These are phyloP conservation scores for Loxodonta africana DNA, from an alignment of 2,113 vertebrate species.

Conservation along the genomic window DNA sequence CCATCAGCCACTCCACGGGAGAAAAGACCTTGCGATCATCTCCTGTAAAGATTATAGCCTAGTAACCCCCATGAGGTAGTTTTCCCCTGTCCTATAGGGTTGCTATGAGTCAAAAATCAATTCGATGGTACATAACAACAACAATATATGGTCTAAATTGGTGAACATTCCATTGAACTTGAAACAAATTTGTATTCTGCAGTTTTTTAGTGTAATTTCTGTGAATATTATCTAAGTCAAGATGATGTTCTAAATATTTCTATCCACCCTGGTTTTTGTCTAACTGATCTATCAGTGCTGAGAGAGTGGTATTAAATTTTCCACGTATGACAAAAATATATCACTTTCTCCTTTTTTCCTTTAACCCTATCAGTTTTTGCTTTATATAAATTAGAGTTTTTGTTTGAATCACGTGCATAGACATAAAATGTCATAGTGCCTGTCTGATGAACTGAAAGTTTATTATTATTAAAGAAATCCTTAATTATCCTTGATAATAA, in stretches of 20 bases:
- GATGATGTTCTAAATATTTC: background rate
- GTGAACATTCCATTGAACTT: background rate
- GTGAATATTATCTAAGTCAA: background rate
- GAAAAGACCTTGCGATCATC: background rate
- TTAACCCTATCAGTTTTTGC: background rate
- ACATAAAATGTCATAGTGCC: background rate
- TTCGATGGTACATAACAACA: too few relatives aligned
- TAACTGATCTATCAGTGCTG: background rate
- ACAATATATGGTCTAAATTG: background rate
- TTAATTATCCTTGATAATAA: background rate
- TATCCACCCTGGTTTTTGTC: background rate
- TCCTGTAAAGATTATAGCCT: background rate
- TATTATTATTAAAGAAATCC: background rate
- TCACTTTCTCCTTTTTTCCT: background rate
- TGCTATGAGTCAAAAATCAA: too few relatives aligned
- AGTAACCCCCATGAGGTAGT: too few relatives aligned
- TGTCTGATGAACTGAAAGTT: background rate
- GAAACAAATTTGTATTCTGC: background rate
- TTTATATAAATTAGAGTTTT: background rate
- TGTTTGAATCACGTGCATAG: background rate
- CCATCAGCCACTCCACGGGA: too few relatives aligned
- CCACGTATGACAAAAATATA: background rate
- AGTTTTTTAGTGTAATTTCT: background rate
- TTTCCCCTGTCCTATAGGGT: too few relatives aligned
- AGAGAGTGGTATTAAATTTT: background rate